Base-by-base conservation (phyloP, 2,888 invertebrate genomes). In the Pterostichus madidus region DNA sequence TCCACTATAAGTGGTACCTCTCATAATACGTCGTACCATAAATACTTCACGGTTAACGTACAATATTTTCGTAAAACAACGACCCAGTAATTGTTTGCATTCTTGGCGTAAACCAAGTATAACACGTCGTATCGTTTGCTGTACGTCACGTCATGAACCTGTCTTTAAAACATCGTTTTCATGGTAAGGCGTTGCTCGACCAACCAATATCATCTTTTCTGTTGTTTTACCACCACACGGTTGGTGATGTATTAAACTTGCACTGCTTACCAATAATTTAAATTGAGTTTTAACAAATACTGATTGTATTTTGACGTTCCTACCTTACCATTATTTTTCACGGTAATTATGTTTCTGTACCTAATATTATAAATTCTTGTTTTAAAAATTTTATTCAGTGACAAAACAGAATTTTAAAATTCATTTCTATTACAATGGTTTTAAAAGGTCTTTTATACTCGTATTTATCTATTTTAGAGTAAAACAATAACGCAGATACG, bases 1-100 rank as follows among this genome's bases (percentile, higher is more conserved):
- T 35, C 13, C 32, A 35, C 7, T 35, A 31, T 64, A 35, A 64
- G 64, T 64, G 35, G 64, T 35, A 64, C 35, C 64, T 35, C 24
- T 64, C 64, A 35, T 31, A 32, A 64, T 64, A 64, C 32, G 13
- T 64, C 64, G 35, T 35, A n/a, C 64, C 7, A 64, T 64, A 64
- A 64, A 35, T 64, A 64, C 64, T 32, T n/a, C 35, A 13, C 13
- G 32, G n/a, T 24, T 5, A 35, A 64, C 64, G 35, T 32, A 31
- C 64, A 64, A 64, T 64, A 64, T 64, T 64, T 64, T 35, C 35
- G 32, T 64, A 64, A 64, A 64, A 64, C 64, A 64, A 59, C 31
- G 31, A 64, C 32, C 64, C 64, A 32, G 64, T 35, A 35, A 64
- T 64, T 64, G 64, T 64, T 64, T 64, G 64, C 64, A 64, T 64